These are phyloP conservation scores for Diplogasteroides magnus DNA, from an alignment of 1,140 invertebrate genomes.

Conservation along the genomic window DNA sequence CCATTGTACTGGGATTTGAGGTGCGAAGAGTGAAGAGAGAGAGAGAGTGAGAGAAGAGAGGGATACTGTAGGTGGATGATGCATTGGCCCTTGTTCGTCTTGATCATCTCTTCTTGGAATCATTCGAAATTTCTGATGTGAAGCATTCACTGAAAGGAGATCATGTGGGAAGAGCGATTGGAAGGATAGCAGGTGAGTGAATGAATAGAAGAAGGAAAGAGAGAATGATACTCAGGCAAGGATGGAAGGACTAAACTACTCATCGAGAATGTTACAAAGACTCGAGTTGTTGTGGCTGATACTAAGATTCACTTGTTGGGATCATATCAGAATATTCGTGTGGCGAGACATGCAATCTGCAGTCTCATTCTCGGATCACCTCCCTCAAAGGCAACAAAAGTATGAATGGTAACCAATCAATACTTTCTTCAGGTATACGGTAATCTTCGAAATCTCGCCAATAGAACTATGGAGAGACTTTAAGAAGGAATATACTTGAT, in stretches of 20 bases:
- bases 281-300: conserved; percentile 84
- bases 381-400: conserved; percentile 19
- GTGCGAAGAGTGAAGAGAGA: conserved; percentile 44
- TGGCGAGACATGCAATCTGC: conserved; percentile 90
- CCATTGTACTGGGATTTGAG: conserved; percentile 92
- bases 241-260: conserved; percentile 94
- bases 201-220: not conserved
- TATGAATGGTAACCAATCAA: not conserved
- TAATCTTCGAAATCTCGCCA: conserved; percentile 76
- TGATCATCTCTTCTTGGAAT: conserved; percentile 93
- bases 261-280: conserved; percentile 98
- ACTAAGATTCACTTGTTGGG: conserved; percentile 92
- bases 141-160: conserved; percentile 84
- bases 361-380: conserved; percentile 83
- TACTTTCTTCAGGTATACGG: conserved; percentile 74
- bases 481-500: conserved; percentile 57
- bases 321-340: conserved; percentile 91
- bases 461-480: conserved; percentile 73
- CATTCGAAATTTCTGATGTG: conserved; percentile 79
- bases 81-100: conserved; percentile 85
- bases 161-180: conserved; percentile 88
- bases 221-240: conserved; percentile 60
- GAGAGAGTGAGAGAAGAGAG: not conserved
- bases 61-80: conserved; percentile 69
- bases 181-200: conserved; percentile 75